A percentile compares a stretch with the other conserved stretches of the same genome.
Evolutionary conservation across 1,140 invertebrate genomes (phyloP).

Genomic region (Dryas iulia): DNA sequence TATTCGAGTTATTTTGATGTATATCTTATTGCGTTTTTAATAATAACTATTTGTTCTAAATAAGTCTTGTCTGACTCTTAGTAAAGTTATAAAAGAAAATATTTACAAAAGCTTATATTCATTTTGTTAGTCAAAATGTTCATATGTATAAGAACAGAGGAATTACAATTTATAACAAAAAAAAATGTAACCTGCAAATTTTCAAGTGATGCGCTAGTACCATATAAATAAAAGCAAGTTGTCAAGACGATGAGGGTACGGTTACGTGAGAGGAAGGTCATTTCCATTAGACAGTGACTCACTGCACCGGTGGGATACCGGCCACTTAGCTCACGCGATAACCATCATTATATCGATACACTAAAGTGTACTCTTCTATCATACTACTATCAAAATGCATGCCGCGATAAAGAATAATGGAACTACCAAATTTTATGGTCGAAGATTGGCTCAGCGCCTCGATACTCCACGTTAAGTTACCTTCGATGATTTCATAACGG

Average conservation of each 20-base stretch:
- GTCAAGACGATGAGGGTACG: conserved; percentile 49
- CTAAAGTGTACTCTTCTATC: conserved; percentile 6
- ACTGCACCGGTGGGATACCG: conserved; percentile 37
- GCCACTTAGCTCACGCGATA: conserved; percentile 6
- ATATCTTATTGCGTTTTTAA: too few species aligned
- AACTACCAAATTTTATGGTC: conserved; percentile 24
- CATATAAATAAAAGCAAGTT: conserved; percentile 40
- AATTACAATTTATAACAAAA: too few species aligned
- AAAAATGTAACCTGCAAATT: neutral
- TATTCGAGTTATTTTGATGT: neutral
- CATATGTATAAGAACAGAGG: too few species aligned
- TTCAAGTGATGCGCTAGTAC: neutral
- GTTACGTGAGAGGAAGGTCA: conserved; percentile 50
- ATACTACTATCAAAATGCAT: conserved; percentile 7
- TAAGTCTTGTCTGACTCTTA: too few species aligned
- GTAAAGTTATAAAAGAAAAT: too few species aligned
- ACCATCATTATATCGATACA: neutral
- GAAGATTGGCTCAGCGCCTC: conserved; percentile 16
- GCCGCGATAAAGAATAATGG: conserved; percentile 22
- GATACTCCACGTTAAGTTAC: neutral
- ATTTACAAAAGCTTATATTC: too few species aligned
- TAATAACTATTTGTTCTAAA: too few species aligned
- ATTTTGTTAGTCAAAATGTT: too few species aligned
- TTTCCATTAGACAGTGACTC: conserved; percentile 49
- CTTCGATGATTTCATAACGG: neutral